Evolutionary conservation across 2,797 vertebrate genomes (phyloP).

Genomic region (Gallinago solitaria): DNA sequence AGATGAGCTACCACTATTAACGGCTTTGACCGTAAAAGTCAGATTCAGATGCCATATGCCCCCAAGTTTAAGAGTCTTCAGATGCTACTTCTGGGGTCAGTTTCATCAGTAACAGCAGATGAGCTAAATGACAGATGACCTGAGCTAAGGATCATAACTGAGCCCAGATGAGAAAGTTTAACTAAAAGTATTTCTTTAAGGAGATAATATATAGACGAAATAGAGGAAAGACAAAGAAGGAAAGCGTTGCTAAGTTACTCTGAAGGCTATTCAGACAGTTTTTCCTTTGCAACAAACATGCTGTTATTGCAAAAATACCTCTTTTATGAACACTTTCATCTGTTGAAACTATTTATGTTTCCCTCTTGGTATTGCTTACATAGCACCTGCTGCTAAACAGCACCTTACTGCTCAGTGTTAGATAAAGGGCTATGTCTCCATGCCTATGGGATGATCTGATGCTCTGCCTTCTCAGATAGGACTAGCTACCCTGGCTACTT

Average conservation of each 20-base stretch:
- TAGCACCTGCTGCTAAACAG: not conserved
- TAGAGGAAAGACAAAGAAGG: not conserved
- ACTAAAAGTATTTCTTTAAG: not conserved
- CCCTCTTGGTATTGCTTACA: fast-evolving
- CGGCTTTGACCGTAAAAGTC: not conserved
- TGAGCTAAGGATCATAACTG: not conserved
- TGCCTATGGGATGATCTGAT: no score
- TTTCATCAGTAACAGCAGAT: not conserved
- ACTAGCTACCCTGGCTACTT: not conserved
- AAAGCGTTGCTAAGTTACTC: not conserved
- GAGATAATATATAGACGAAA: not conserved
- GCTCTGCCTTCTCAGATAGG: not conserved
- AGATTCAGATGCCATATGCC: not conserved
- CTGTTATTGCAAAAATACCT: not conserved
- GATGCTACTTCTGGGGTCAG: not conserved
- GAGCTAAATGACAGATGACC: not conserved
- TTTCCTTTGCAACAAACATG: not conserved
- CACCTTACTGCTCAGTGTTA: not conserved
- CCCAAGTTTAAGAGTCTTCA: not conserved
- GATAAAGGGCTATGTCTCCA: not conserved
- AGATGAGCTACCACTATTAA: not conserved
- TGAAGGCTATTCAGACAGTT: not conserved
- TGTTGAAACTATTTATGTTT: not conserved
- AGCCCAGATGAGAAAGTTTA: not conserved
- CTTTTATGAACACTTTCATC: not conserved